Evolutionary conservation across 2,888 invertebrate genomes (phyloP), one percentile per base, ranked within the genome.

Genomic region (Blastobasis lacticolella): DNA sequence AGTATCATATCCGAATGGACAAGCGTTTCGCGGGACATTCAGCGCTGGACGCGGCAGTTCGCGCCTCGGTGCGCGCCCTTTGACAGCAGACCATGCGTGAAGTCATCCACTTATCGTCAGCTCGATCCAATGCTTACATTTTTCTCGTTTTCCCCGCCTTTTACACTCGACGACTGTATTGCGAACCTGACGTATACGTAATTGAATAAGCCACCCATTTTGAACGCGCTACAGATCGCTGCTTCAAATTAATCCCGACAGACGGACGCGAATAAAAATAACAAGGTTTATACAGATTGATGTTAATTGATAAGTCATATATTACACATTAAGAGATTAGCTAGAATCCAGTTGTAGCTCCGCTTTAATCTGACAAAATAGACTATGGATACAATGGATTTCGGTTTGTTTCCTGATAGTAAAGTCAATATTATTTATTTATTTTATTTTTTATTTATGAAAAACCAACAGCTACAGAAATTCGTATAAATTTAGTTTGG

Each of bases 121-220:
- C 79, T 75, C 77, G 81, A 86, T 86, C 84, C 81, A 78, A 78
- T 78, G 75, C 72, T 71, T 78, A 75, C 78, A 81, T 86, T 88
- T 88, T 88, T 88, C 80, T 72, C 80, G 79, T 84, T 88, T 88
- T 84, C 82, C 83, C 82, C 78, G 69, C 78, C 78, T 78, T 75
- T 75, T 75, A 81, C 78, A 78, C 69, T 77, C 78, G 75, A 62
- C 78, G 78, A 63, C 67, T 71, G 71, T 75, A 71, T 69, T 73
- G 71, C 73, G 72, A 81, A 78, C 71, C 77, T 76, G 76, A 77
- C 75, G 74, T 86, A 86, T 76, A 77, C 75, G 74, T 86, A 86
- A 87, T 87, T 86, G 85, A 86, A 87, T 87, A 79, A 81, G 69
- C 63, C 66, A 63, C 63, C 70, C 61, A 61, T 64, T 55, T 56